phyloP scores from a whole-genome alignment of 2,797 vertebrate species.

The Lacerta agilis region DNA sequence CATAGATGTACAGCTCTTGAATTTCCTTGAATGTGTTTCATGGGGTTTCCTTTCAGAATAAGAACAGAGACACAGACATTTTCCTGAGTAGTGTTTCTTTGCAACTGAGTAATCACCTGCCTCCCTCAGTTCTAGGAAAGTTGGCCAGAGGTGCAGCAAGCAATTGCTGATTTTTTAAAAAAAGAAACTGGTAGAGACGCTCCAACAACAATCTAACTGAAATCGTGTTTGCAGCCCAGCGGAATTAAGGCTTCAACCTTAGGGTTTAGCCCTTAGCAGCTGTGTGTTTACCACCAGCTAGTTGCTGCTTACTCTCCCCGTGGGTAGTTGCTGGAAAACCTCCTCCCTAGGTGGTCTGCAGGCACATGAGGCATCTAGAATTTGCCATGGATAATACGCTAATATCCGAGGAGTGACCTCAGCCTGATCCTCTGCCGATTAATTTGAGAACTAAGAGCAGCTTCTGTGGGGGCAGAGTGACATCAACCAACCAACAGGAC shows the following conservation, averaged over 20 bases:
- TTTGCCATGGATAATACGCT: neutral
- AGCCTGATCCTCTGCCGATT: neutral
- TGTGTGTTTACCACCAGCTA: no score
- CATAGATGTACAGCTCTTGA: neutral
- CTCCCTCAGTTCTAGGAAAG: conserved; percentile 63
- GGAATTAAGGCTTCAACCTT: neutral
- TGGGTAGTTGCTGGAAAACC: neutral
- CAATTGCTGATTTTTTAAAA: conserved; percentile 61
- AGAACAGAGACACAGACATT: conserved; percentile 48
- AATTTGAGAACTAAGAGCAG: neutral
- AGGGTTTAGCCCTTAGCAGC: neutral
- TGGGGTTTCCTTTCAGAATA: conserved; percentile 58
- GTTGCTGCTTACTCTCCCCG: neutral
- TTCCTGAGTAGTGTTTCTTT: conserved; percentile 48
- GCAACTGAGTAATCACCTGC: conserved; percentile 42
- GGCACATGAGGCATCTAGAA: neutral
- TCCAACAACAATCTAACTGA: neutral
- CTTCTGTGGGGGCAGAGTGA: neutral
- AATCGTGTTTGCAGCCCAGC: neutral
- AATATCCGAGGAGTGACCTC: conserved; percentile 33
- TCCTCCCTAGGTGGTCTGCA: no score
- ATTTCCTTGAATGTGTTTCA: neutral
- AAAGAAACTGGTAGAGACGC: conserved; percentile 50
- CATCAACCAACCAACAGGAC: neutral
- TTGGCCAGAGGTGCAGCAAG: conserved; percentile 67